phyloP scores from a whole-genome alignment of 2,797 vertebrate species.

The Notolabrus celidotus region DNA sequence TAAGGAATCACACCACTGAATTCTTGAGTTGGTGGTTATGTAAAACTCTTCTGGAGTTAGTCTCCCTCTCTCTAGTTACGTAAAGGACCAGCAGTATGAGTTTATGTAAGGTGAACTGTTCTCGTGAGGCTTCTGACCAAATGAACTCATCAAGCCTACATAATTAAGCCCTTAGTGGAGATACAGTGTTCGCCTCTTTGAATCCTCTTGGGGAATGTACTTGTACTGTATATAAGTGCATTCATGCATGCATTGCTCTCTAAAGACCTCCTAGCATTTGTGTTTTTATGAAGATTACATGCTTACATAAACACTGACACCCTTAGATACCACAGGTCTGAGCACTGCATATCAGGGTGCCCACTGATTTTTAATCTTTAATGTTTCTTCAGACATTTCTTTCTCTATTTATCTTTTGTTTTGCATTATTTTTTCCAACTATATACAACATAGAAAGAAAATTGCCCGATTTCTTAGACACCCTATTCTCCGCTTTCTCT shows the following conservation, averaged over 20 bases:
- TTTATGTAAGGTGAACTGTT: slow-evolving; percentile 22
- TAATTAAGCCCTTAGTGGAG: slow-evolving; percentile 20
- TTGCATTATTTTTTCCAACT: background rate
- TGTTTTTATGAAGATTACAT: slow-evolving; percentile 26
- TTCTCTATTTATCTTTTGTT: background rate
- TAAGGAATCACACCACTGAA: slow-evolving; percentile 8
- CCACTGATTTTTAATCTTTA: background rate
- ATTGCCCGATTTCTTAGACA: too few species aligned
- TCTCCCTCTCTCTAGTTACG: slow-evolving; percentile 7
- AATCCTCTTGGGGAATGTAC: slow-evolving; percentile 5
- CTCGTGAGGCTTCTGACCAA: background rate
- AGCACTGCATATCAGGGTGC: background rate
- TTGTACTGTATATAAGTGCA: slow-evolving; percentile 2
- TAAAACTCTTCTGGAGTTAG: slow-evolving; percentile 19
- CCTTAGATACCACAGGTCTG: slow-evolving; percentile 3
- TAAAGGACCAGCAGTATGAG: slow-evolving; percentile 16
- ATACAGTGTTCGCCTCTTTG: background rate
- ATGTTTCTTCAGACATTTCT: background rate
- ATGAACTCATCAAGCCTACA: slow-evolving; percentile 15
- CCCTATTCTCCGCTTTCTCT: background rate
- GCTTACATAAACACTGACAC: slow-evolving; percentile 1
- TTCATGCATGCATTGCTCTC: slow-evolving; percentile 20
- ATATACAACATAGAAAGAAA: background rate
- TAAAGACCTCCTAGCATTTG: background rate
- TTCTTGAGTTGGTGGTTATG: slow-evolving; percentile 1